Conservation (phyloP, 2,113 vertebrate species). For the Zootoca vivipara region DNA sequence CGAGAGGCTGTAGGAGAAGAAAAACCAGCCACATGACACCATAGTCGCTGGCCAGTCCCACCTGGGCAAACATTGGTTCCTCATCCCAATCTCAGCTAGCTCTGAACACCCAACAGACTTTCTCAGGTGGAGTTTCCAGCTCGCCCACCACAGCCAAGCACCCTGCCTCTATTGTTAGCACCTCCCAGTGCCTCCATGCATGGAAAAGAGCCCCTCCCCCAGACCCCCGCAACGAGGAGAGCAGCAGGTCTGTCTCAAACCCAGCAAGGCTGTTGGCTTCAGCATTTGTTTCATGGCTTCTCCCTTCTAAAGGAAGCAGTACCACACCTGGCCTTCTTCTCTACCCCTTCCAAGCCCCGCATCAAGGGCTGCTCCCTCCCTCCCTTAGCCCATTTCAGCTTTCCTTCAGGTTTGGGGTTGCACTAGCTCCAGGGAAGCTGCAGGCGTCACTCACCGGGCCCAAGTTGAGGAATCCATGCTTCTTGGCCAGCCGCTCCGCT, state of each 20-base stretch:
- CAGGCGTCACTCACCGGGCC: constrained; percentile 80
- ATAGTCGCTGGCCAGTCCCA: background rate
- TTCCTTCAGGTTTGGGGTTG: background rate
- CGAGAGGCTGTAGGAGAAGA: background rate
- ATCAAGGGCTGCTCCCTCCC: background rate
- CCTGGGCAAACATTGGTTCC: no score
- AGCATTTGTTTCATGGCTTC: background rate
- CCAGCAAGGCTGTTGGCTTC: background rate
- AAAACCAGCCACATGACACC: background rate
- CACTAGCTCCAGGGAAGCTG: background rate
- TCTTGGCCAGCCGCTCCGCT: constrained; percentile 84
- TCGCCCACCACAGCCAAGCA: background rate
- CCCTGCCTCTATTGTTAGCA: background rate
- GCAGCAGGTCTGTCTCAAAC: background rate
- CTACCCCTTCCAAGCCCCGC: background rate
- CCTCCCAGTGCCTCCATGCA: background rate
- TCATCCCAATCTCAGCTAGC: no score
- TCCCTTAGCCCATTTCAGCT: no score
- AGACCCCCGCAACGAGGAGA: background rate
- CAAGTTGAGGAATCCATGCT: constrained; percentile 92
- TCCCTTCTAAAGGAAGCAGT: background rate
- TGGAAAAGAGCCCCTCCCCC: no score
- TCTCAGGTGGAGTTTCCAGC: constrained; percentile 52
- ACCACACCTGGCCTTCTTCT: background rate
- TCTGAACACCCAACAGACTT: background rate